Evolutionary conservation across 2,888 invertebrate genomes (phyloP).

Genomic region (Brassicogethes aeneus): DNA sequence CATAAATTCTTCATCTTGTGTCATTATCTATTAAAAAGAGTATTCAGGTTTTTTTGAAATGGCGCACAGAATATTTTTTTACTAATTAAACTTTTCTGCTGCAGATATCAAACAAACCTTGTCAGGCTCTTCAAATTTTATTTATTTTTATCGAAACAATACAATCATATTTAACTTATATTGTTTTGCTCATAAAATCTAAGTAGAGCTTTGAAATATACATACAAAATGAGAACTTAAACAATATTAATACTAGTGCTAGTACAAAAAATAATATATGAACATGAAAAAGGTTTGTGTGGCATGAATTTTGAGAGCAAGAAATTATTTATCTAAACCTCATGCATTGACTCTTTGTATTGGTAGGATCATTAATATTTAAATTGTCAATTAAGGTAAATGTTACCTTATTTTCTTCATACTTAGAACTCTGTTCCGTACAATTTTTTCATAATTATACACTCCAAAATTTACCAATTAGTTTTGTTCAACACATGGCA

Average conservation of each 20-base stretch:
- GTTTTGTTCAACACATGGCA: too few relatives aligned
- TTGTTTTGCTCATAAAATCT: slow-evolving; percentile 19
- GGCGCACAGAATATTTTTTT: too few relatives aligned
- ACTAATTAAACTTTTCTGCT: too few relatives aligned
- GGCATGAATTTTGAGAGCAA: slow-evolving; percentile 7
- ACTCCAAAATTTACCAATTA: too few relatives aligned
- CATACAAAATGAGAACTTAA: slow-evolving; percentile 20
- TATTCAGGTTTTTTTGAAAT: too few relatives aligned
- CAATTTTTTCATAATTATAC: too few relatives aligned
- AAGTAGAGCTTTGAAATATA: slow-evolving; percentile 20
- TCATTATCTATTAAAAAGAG: neutral
- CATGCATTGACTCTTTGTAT: neutral
- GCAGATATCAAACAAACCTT: too few relatives aligned
- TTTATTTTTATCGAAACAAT: slow-evolving; percentile 19
- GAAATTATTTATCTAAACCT: neutral
- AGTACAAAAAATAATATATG: slow-evolving; percentile 8
- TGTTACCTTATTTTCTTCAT: too few relatives aligned
- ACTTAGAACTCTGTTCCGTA: too few relatives aligned
- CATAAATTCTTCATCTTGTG: neutral
- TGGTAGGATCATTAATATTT: too few relatives aligned
- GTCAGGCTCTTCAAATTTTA: too few relatives aligned
- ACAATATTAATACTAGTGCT: slow-evolving; percentile 22
- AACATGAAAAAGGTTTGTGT: slow-evolving; percentile 1
- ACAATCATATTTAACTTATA: slow-evolving; percentile 23
- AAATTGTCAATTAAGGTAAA: too few relatives aligned